A percentile compares a stretch with the other conserved stretches of the same genome.
Evolutionary conservation across 2,113 vertebrate species (phyloP).

Genomic region (Pseudopipra pipra): DNA sequence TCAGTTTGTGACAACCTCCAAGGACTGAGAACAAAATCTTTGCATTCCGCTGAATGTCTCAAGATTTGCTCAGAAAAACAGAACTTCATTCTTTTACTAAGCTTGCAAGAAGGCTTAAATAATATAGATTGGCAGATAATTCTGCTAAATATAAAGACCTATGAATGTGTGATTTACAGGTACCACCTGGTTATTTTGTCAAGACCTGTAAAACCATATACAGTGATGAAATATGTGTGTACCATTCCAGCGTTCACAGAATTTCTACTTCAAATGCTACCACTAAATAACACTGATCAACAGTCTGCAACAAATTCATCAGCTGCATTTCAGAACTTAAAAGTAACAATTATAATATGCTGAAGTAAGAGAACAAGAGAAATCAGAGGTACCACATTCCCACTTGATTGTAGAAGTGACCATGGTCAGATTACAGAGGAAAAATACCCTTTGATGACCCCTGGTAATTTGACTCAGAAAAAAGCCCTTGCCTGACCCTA

Average conservation of each 20-base stretch:
- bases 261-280: not conserved
- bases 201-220: not conserved
- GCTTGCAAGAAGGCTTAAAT: not conserved
- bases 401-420: rapidly evolving
- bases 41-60: not conserved
- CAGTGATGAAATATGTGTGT: not conserved
- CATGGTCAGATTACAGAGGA: not conserved
- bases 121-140: not conserved
- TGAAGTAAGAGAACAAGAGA: not conserved
- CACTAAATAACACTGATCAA: not conserved
- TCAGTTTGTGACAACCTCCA: not conserved
- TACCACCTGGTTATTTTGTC: not conserved
- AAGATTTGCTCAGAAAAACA: not conserved
- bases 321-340: not conserved
- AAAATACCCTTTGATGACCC: not conserved
- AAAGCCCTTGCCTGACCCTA: not conserved
- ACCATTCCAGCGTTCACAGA: not conserved
- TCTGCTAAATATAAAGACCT: not conserved
- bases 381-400: not conserved
- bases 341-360: not conserved
- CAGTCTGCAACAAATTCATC: not conserved
- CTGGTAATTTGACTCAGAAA: not conserved
- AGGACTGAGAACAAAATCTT: not conserved
- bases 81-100: not conserved
- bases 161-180: not conserved